Conservation (phyloP, 2,888 invertebrate genomes). For the Physocephala rufipes region DNA sequence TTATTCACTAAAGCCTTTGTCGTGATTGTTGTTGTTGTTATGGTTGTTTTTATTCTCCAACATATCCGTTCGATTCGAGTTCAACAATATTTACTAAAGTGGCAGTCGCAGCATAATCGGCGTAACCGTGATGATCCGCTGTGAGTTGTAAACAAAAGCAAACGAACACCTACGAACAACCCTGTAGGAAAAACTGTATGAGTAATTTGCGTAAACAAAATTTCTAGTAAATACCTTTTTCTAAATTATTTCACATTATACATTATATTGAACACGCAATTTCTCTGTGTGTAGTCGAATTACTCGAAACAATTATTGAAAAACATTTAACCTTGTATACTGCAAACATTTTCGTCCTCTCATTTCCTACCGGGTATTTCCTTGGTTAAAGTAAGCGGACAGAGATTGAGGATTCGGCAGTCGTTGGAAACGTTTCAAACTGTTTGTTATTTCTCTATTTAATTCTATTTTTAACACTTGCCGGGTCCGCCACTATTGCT, state of each 20-base stretch:
- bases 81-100: conserved; percentile 16
- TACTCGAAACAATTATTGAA: too few relatives aligned
- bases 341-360: neutral
- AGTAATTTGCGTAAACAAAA: too few relatives aligned
- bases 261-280: too few relatives aligned
- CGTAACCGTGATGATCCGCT: neutral
- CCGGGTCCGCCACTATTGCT: neutral
- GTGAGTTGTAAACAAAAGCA: conserved; percentile 25
- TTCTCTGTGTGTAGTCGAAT: too few relatives aligned
- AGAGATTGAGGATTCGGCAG: neutral
- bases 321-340: too few relatives aligned
- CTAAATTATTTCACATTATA: too few relatives aligned
- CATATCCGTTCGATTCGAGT: neutral
- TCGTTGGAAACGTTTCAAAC: neutral
- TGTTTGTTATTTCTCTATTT: conserved; percentile 6
- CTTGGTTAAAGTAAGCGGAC: too few relatives aligned
- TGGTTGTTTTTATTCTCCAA: neutral
- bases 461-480: conserved; percentile 16
- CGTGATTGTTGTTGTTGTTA: neutral
- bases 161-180: neutral
- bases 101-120: neutral
- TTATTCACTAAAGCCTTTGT: neutral
- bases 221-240: too few relatives aligned
- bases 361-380: conserved; percentile 18
- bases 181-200: too few relatives aligned